Conservation (phyloP, 2,113 vertebrate species). For the Motacilla tschutschensis region DNA sequence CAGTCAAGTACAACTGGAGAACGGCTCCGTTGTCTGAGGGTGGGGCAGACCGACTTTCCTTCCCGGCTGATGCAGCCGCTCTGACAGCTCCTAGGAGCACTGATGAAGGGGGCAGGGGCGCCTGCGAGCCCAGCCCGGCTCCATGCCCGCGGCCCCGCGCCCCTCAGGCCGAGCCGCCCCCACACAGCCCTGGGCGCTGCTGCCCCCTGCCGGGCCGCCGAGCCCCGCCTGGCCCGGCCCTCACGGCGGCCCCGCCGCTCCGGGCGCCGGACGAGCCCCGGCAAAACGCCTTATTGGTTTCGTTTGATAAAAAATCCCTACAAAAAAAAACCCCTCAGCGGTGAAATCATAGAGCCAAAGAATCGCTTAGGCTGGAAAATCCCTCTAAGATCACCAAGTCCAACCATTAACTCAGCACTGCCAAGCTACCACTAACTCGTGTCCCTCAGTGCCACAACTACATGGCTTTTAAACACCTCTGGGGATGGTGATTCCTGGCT, state of each 20-base stretch:
- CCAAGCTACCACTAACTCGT: no score
- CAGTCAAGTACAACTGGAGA: neutral
- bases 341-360: neutral
- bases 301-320: neutral
- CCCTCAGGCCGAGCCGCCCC: neutral
- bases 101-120: neutral
- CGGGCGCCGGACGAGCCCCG: neutral
- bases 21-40: neutral
- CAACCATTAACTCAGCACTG: neutral
- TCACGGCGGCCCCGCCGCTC: neutral
- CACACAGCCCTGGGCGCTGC: neutral
- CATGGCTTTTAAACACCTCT: neutral
- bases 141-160: neutral
- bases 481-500: no score
- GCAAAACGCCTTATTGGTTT: accelerated
- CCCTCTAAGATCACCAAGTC: neutral
- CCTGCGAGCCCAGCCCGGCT: neutral
- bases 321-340: accelerated
- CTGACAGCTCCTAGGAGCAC: neutral
- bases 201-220: neutral
- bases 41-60: neutral
- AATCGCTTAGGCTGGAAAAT: neutral
- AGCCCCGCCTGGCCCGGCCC: neutral
- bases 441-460: neutral
- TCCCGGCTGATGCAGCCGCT: neutral